Percentiles rank a stretch among this genome's conserved stretches.
Evolutionary conservation across 2,797 vertebrate species (phyloP).

Genomic region (Danio aesculapii): DNA sequence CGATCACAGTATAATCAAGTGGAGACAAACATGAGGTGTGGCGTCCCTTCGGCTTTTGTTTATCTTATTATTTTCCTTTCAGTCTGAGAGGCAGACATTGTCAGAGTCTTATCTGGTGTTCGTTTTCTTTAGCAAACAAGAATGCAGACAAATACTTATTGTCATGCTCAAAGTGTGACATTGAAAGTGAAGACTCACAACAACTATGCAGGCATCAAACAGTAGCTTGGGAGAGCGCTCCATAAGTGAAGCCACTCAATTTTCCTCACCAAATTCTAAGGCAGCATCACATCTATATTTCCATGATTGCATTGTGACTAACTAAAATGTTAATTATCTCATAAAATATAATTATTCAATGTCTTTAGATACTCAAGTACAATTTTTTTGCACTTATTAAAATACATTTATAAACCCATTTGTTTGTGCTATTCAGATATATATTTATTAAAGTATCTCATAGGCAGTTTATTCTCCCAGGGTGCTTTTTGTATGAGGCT

Average conservation of each 20-base stretch:
- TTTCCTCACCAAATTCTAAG: background rate
- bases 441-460: background rate
- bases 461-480: too few relatives aligned
- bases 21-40: constrained; percentile 55
- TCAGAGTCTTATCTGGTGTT: background rate
- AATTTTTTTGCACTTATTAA: background rate
- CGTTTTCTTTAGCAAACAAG: constrained; percentile 8
- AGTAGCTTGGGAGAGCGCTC: background rate
- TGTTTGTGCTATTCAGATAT: background rate
- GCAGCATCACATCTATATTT: background rate
- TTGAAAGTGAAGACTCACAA: background rate
- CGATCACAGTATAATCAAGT: constrained; percentile 56
- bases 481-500: background rate
- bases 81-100: constrained; percentile 5
- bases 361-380: background rate
- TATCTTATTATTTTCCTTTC: constrained; percentile 43
- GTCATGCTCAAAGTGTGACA: background rate
- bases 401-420: background rate
- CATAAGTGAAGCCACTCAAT: background rate
- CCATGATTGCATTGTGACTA: background rate
- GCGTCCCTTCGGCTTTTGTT: constrained; percentile 27
- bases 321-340: background rate
- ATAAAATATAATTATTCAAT: background rate
- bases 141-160: constrained; percentile 5
- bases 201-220: background rate